phyloP scores from a whole-genome alignment of 2,797 vertebrate species.

The Coilia nasus region DNA sequence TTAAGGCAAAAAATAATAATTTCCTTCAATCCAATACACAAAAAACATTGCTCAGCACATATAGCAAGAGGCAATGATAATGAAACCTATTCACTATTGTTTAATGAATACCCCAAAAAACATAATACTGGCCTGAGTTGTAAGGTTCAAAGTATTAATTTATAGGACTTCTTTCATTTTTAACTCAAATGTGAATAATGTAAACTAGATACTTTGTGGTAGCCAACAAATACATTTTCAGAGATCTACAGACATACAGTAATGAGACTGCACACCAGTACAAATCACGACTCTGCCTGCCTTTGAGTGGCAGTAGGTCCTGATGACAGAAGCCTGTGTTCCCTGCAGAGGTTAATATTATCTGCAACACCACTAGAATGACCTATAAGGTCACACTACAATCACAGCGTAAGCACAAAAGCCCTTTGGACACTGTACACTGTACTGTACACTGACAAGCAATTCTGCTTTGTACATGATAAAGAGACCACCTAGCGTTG shows the following conservation, averaged over 20 bases:
- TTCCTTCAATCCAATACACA: background rate
- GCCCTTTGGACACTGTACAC: background rate
- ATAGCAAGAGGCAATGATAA: background rate
- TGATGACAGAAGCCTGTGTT: background rate
- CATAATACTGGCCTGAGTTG: background rate
- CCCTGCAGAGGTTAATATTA: background rate
- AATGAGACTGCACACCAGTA: background rate
- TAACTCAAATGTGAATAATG: no score
- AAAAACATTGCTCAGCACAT: background rate
- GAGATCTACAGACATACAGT: background rate
- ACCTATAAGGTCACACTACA: background rate
- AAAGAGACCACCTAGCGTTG: background rate
- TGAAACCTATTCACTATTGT: background rate
- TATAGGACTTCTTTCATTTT: background rate
- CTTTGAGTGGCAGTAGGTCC: background rate
- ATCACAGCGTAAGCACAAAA: background rate
- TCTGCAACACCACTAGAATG: no score
- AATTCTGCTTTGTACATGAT: background rate
- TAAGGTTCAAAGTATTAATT: background rate
- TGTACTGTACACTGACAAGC: background rate
- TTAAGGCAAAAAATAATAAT: background rate
- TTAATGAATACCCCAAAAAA: background rate
- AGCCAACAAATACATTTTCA: no score
- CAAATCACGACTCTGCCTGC: background rate
- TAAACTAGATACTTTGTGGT: no score